Conservation (phyloP, 2,888 invertebrate species). For the Xanthorhoe spadicearia region DNA sequence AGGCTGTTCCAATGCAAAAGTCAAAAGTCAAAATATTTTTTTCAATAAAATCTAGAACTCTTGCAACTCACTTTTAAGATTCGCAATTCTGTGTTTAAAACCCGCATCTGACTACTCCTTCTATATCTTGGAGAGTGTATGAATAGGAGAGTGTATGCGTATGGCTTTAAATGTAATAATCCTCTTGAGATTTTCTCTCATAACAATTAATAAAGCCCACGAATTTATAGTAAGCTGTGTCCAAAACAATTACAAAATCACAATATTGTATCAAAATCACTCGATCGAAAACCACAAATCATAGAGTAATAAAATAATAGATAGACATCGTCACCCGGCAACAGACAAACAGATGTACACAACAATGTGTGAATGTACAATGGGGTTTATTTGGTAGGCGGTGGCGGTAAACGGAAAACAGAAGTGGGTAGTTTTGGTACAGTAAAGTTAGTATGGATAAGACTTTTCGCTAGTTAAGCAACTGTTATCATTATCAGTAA, state of each 20-base stretch:
- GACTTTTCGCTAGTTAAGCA: no score
- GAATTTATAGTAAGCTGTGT: neutral
- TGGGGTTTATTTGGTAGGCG: constrained; percentile 79
- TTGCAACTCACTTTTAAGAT: no score
- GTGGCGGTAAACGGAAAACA: constrained; percentile 67
- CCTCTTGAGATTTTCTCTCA: no score
- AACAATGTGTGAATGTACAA: constrained; percentile 55
- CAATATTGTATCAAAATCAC: constrained; percentile 2
- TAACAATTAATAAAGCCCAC: neutral
- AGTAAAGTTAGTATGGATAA: constrained; percentile 55
- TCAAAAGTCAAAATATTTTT: no score
- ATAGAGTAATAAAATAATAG: constrained; percentile 48
- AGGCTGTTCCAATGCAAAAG: no score
- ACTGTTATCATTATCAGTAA: no score
- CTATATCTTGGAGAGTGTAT: no score
- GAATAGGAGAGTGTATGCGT: no score
- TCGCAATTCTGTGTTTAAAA: no score
- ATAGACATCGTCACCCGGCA: constrained; percentile 62
- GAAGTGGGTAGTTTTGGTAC: constrained; percentile 42
- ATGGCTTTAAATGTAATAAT: no score
- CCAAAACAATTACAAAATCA: neutral
- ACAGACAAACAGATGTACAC: constrained; percentile 71
- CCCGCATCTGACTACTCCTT: no score
- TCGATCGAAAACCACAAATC: constrained; percentile 45
- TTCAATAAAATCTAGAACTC: no score